A percentile compares a stretch with the other conserved stretches of the same genome.
These are phyloP conservation scores for Spatulosminthurus flaviceps DNA, from an alignment of 2,888 invertebrate species.

Conservation along the genomic window DNA sequence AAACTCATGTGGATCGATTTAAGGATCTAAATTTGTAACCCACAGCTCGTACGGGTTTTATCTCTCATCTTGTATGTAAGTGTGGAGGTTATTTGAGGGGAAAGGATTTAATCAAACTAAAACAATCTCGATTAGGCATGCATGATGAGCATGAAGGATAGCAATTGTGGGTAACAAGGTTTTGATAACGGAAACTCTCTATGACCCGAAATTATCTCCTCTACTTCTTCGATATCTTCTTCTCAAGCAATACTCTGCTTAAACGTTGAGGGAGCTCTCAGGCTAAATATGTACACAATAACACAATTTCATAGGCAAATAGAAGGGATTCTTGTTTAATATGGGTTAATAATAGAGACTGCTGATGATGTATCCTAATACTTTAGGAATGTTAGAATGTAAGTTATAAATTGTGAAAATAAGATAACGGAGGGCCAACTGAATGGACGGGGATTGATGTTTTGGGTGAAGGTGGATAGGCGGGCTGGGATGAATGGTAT, in stretches of 20 bases:
- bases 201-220: no score
- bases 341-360: no score
- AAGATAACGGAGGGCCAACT: background rate
- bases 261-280: no score
- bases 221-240: no score
- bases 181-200: background rate
- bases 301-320: no score
- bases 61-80: background rate
- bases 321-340: no score
- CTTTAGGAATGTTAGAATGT: background rate
- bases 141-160: conserved; percentile 7
- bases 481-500: background rate
- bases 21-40: background rate
- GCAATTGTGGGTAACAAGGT: background rate
- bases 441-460: conserved; percentile 27
- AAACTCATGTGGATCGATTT: no score
- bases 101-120: conserved; percentile 8
- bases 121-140: conserved; percentile 18
- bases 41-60: background rate
- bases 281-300: no score
- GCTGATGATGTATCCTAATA: no score
- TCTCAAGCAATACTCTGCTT: no score
- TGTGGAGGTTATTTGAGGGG: background rate
- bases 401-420: background rate
- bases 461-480: conserved; percentile 5